These are phyloP conservation scores for Corythucha ciliata DNA, from an alignment of 2,888 invertebrate genomes.

Conservation along the genomic window DNA sequence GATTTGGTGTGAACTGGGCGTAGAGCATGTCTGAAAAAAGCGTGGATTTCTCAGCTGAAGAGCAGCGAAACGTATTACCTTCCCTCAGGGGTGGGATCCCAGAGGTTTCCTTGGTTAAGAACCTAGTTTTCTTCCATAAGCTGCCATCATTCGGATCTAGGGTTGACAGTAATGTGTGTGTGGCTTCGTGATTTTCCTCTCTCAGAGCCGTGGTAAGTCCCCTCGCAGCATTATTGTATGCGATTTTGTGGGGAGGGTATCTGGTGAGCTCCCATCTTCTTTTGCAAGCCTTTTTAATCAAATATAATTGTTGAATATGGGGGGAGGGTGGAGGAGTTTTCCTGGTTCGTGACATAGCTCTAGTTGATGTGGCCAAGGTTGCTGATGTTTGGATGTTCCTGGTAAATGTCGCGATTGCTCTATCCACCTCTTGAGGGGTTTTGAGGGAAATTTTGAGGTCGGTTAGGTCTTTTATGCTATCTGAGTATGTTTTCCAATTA, in stretches of 20 bases:
- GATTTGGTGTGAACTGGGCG: slow-evolving; percentile 12
- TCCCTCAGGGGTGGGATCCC: slow-evolving; percentile 9
- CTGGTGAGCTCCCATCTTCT: slow-evolving; percentile 4
- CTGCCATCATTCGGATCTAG: background rate
- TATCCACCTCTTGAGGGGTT: slow-evolving; percentile 12
- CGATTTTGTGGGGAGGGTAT: background rate
- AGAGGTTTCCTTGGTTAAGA: background rate
- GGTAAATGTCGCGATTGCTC: slow-evolving; percentile 4
- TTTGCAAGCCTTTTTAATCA: slow-evolving; percentile 3
- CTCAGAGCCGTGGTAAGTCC: background rate
- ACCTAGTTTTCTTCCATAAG: slow-evolving; percentile 5
- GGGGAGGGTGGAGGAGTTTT: too few species aligned
- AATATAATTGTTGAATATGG: background rate
- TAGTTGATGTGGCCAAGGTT: background rate
- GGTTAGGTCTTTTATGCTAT: background rate
- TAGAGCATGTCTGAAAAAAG: slow-evolving; percentile 4
- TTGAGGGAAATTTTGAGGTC: slow-evolving; percentile 6
- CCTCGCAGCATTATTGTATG: background rate
- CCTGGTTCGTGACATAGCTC: background rate
- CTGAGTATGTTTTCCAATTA: slow-evolving; percentile 10
- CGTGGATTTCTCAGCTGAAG: slow-evolving; percentile 4
- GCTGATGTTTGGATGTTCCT: slow-evolving; percentile 9
- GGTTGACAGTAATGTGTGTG: background rate
- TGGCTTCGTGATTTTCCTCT: background rate
- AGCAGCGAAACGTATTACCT: background rate